Evolutionary conservation across 1,140 invertebrate species (phyloP), one percentile per base, ranked within the genome.

Genomic region (Cepaea nemoralis): DNA sequence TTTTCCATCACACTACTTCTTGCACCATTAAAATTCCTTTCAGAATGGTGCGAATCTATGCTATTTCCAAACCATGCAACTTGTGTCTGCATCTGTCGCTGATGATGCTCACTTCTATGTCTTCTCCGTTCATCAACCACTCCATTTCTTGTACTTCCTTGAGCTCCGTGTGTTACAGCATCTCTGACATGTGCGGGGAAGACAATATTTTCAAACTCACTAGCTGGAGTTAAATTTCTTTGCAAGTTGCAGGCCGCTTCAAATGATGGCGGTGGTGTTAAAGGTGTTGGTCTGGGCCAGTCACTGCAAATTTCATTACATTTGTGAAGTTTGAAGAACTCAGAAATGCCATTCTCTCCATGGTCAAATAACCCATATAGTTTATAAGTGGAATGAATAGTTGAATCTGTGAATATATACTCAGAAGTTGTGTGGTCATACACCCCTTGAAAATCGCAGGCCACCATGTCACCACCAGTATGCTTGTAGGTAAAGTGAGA

Each of bases 261-360:
- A 80, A 80, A 80, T 2, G 78, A 39, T 31, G 78, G 78, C 1
- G 78, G 78, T n/a, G 78, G 78, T 16, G 78, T 80, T 5, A 80
- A 69, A 27, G 78, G 78, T 27, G 67, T 71, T 19, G 78, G 78
- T 40, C 12, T 50, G n/a, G 78, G 78, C 78, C 78, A 80, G 27
- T 48, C n/a, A 12, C 27, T 33, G 35, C 78, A 80, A 35, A 80
- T 80, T 12, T 73, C 37, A 73, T 39, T 71, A 55, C 78, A 80
- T 55, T 71, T 80, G 78, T 80, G 78, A n/a, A 70, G 78, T 45
- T 80, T 80, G 78, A 80, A 80, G 37, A 80, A 80, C 69, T 80
- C 78, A 55, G 78, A 70, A 22, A 80, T 80, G 42, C 78, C 78
- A 37, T 35, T 39, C 33, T 71, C 42, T 14, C 78, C 78, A 55